Conservation (phyloP, 2,888 invertebrate species). For the Sarcophaga carnaria region DNA sequence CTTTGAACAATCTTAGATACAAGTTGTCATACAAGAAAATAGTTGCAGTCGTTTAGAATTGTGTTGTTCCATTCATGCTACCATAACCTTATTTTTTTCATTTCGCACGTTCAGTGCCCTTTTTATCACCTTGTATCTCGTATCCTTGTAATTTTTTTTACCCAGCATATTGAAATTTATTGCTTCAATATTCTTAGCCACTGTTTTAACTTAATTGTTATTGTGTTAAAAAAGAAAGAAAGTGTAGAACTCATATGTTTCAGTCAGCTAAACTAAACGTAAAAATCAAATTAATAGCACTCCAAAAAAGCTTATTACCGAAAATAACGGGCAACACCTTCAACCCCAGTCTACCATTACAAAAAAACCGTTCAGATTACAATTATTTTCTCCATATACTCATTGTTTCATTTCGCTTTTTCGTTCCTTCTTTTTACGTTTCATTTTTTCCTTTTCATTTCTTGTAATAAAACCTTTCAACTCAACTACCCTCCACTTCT, state of each 20-base stretch:
- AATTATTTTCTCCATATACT: conserved; percentile 1
- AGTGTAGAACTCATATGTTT: conserved; percentile 19
- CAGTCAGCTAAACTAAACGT: conserved; percentile 30
- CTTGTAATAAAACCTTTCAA: conserved; percentile 26
- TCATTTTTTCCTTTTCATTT: not conserved
- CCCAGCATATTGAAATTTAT: no score
- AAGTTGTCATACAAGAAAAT: no score
- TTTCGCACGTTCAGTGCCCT: no score
- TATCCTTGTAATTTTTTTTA: no score
- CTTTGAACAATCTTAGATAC: no score
- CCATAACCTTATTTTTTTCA: no score
- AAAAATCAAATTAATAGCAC: conserved; percentile 55
- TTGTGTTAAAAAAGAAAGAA: not conserved
- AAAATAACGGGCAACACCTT: conserved; percentile 8
- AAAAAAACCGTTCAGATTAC: conserved; percentile 9
- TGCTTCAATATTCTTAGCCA: no score
- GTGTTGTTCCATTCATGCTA: no score
- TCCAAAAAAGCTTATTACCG: conserved; percentile 16
- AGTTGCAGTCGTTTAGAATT: no score
- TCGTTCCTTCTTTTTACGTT: not conserved
- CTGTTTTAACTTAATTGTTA: conserved; percentile 3
- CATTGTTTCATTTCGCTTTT: not conserved
- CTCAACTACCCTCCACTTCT: conserved; percentile 47
- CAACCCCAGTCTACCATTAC: not conserved
- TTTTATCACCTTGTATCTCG: no score